phyloP scores from a whole-genome alignment of 2,888 invertebrate species.

The Heteromurus nitidus region DNA sequence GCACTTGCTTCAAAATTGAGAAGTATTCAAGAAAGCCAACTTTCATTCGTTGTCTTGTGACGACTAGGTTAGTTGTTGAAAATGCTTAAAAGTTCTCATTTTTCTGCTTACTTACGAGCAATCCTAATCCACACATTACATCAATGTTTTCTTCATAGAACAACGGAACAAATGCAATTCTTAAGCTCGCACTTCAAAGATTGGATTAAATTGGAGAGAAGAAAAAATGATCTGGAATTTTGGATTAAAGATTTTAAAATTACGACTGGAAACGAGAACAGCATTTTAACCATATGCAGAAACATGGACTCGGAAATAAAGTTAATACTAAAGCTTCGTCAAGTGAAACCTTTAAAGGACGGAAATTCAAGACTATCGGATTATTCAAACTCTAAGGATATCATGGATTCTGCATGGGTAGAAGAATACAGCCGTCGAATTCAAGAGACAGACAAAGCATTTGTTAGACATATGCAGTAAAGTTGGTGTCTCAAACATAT shows the following conservation, averaged over 20 bases:
- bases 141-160: conserved; percentile 39
- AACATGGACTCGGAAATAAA: conserved; percentile 9
- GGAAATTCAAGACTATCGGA: conserved; percentile 3
- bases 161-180: conserved; percentile 47
- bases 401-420: conserved; percentile 22
- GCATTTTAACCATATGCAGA: no score
- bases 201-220: conserved; percentile 33
- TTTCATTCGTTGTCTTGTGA: conserved; percentile 34
- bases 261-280: no score
- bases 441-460: conserved; percentile 13
- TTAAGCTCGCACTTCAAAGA: conserved; percentile 17
- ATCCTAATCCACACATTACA: neutral
- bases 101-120: neutral
- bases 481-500: no score
- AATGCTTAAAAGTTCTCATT: neutral
- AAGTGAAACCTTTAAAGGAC: conserved; percentile 15
- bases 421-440: conserved; percentile 13
- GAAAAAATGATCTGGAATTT: no score
- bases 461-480: neutral
- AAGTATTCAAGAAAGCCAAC: conserved; percentile 42
- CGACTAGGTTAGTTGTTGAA: conserved; percentile 48
- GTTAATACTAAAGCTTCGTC: conserved; percentile 14
- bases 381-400: no score
- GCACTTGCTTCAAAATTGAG: conserved; percentile 45
- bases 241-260: no score